Evolutionary conservation across 2,113 vertebrate genomes (phyloP).

Genomic region (Pseudorectes ferrugineus): DNA sequence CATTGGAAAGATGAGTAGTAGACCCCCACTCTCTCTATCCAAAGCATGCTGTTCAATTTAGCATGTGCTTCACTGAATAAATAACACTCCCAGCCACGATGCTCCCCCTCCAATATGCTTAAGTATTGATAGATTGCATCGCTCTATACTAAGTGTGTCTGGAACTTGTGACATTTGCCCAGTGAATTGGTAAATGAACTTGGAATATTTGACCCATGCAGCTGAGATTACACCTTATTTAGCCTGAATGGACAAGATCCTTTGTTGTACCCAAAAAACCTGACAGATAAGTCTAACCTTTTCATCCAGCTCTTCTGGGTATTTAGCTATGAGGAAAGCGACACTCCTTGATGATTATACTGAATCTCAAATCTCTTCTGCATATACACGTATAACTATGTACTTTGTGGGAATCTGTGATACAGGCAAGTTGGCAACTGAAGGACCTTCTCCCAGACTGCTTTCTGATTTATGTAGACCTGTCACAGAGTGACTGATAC

Average conservation of each 20-base stretch:
- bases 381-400: neutral
- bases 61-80: slow-evolving; percentile 58
- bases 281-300: slow-evolving; percentile 72
- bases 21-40: neutral
- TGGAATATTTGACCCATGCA: slow-evolving; percentile 66
- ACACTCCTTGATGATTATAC: slow-evolving; percentile 41
- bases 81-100: slow-evolving; percentile 37
- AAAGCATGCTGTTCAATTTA: slow-evolving; percentile 54
- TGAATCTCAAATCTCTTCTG: slow-evolving; percentile 47
- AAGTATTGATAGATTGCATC: slow-evolving; percentile 66
- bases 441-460: slow-evolving; percentile 36
- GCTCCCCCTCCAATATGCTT: slow-evolving; percentile 52
- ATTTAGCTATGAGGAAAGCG: neutral
- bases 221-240: slow-evolving; percentile 54
- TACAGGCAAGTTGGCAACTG: slow-evolving; percentile 15
- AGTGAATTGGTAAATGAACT: slow-evolving; percentile 68
- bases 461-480: slow-evolving; percentile 54
- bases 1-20: neutral
- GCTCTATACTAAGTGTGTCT: slow-evolving; percentile 39
- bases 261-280: slow-evolving; percentile 66
- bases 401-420: slow-evolving; percentile 17
- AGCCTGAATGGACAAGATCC: slow-evolving; percentile 47
- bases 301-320: slow-evolving; percentile 63
- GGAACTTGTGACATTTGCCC: slow-evolving; percentile 69
- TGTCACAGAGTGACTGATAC: neutral